Evolutionary conservation across 1,140 invertebrate species (phyloP), one percentile per base, ranked within the genome.

Genomic region (Diachasmimorpha longicaudata): DNA sequence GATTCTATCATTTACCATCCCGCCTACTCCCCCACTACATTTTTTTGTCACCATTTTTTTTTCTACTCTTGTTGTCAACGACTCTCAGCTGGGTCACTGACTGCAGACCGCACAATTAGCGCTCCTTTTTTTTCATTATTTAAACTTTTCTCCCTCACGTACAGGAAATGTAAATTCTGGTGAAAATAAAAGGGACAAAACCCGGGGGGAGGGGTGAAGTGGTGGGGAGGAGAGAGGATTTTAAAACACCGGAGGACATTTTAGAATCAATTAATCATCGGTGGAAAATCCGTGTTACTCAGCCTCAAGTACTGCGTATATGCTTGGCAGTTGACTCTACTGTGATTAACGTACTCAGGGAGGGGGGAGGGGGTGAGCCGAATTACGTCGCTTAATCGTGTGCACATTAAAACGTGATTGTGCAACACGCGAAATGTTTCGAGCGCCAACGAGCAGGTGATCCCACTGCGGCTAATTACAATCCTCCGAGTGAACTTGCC

Each of bases 401-500:
- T 68, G 74, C 67, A 52, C 48, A 75, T 75, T 70, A 75, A 75
- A 75, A 70, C 46, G 67, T 70, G 74, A 75, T 75, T 75, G 68
- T 69, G 74, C 74, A 75, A 75, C 74, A 70, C 74, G 74, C 74
- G 52, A 71, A 76, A 76, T 55, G 67, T 71, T 76, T 76, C 48
- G 55, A 36, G 74, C 74, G 19, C 74, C 48, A 76, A 48, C 58
- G 74, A 71, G 37, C 74, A 63, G 74, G 68, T 76, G 69, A 76
- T 76, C 23, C 69, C 14, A 25, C 42, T 42, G 25, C 48, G 55
- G 68, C 48, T 71, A 76, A 76, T 76, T 58, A 66, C 74, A 66
- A 76, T 76, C 70, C 42, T 75, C 46, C 44, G 36, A 74, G 72
- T 44, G 58, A 63, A 63, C 58, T 58, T 68, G 48, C 36, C 23